A percentile compares a stretch with the other conserved stretches of the same genome.
Evolutionary conservation across 2,888 invertebrate genomes (phyloP).

Genomic region (Macaria notata): DNA sequence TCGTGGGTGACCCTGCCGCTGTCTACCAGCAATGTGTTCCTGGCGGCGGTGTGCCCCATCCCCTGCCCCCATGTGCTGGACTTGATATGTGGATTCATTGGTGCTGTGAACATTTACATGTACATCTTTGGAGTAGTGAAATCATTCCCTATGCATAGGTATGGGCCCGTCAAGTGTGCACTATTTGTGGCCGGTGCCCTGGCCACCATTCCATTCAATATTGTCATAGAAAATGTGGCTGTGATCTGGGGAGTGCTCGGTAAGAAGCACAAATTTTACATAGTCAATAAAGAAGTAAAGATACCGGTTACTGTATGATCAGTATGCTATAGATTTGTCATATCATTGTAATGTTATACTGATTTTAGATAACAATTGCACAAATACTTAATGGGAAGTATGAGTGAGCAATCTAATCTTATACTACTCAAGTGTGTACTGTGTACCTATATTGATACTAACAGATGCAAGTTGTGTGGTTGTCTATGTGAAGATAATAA

Average conservation of each 20-base stretch:
- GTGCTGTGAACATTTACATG: conserved; percentile 98
- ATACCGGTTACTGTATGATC: conserved; percentile 84
- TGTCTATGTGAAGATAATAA: conserved; percentile 36
- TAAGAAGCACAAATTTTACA: conserved; percentile 98
- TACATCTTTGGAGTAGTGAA: conserved; percentile 98
- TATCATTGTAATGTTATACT: conserved; percentile 44
- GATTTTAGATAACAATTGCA: conserved; percentile 59
- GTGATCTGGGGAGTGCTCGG: conserved; percentile 97
- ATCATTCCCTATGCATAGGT: conserved; percentile 94
- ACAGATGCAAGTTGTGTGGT: conserved; percentile 29
- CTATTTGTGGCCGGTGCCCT: conserved; percentile 93
- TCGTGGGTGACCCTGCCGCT: conserved; percentile 98
- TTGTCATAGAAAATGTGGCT: conserved; percentile 96
- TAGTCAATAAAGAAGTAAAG: conserved; percentile 95
- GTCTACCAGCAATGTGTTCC: conserved; percentile 93
- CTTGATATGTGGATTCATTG: conserved; percentile 94
- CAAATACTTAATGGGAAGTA: conserved; percentile 56
- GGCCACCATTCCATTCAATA: conserved; percentile 95
- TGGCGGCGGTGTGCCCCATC: conserved; percentile 93
- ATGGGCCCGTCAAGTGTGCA: conserved; percentile 89
- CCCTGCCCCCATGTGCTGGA: conserved; percentile 92
- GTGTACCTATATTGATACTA: conserved; percentile 25
- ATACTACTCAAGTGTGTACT: conserved; percentile 41
- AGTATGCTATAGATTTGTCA: conserved; percentile 32
- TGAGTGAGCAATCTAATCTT: conserved; percentile 41